A percentile compares a stretch with the other conserved stretches of the same genome.
phyloP scores from a whole-genome alignment of 2,113 vertebrate genomes.

The Actenoides lindsayi region DNA sequence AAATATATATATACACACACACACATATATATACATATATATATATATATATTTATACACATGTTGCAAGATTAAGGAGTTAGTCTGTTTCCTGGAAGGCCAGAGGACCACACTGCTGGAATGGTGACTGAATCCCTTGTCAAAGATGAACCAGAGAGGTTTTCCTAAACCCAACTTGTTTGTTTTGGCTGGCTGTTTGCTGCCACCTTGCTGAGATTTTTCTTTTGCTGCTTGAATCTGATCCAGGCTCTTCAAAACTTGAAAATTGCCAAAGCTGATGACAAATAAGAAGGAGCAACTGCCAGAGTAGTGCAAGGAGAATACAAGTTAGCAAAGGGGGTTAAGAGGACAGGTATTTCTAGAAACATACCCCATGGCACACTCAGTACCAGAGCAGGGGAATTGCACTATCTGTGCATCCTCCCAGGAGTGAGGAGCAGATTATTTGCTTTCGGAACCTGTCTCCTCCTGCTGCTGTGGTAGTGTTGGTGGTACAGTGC shows the following conservation, averaged over 20 bases:
- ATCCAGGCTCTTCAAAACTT: not conserved
- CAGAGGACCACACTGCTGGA: not conserved
- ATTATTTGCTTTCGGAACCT: not conserved
- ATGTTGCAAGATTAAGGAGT: not conserved
- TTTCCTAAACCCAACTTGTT: not conserved
- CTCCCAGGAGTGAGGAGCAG: not conserved
- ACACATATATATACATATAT: too few relatives aligned
- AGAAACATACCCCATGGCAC: fast-evolving
- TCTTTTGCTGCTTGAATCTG: not conserved
- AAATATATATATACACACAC: too few relatives aligned
- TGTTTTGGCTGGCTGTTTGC: slow-evolving; percentile 40
- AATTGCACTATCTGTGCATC: not conserved
- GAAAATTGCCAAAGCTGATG: not conserved
- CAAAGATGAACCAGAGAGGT: not conserved
- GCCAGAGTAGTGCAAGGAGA: not conserved
- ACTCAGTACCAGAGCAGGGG: not conserved
- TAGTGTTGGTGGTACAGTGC: not conserved
- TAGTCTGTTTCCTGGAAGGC: not conserved
- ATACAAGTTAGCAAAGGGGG: not conserved
- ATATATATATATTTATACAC: too few relatives aligned
- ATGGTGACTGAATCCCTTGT: not conserved
- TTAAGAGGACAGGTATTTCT: not conserved
- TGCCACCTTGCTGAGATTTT: slow-evolving; percentile 62
- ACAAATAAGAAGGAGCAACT: not conserved
- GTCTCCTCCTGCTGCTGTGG: not conserved